Base-by-base conservation (phyloP, 35 echinoderm and acorn worm species). In the Apostichopus japonicus region DNA sequence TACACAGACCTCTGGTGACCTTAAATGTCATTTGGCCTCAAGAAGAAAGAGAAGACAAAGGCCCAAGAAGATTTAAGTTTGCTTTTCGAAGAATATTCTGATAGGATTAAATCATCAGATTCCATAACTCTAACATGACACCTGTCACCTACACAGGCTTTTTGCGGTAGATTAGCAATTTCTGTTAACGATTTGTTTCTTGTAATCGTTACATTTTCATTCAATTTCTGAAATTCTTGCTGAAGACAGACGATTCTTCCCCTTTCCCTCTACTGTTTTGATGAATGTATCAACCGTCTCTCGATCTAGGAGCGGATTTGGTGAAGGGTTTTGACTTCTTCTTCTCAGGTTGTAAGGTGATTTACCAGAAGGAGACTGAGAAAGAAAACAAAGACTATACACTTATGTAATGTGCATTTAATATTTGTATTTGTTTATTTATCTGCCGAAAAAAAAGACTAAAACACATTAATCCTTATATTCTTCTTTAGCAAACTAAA, bases 251-350 rank as follows among this genome's bases (percentile, higher is more conserved):
- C 10, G 23, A 0, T 71, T 23, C 52, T 51, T 80, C 55, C 55
- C 23, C 27, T 5, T 61, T 55, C 73, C 54, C 24, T 92, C 90
- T 1, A 92, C 90, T 9, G 54, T 57, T n/a, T 78, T 15, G 44
- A 80, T 58, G 24, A 92, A 92, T 59, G 59, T 92, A 4, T 79
- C 78, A 5, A 92, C 90, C 33, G 77, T 79, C 53, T 92, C 90
- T 90, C 14, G 23, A 22, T 79, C 15, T 10, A 92, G 19, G 4
- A 63, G 2, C 10, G 78, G 77, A 61, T 92, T 92, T 78, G 90
- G 54, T 11, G 77, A 13, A 13, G 54, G 80, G 11, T 44, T 27
- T 79, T 53, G 33, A 67, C 77, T 72, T 63, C 90, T 92, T 23
- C 21, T 79, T 17, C 90, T 77, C 53, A 92, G 58, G 61, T 92